phyloP scores from a whole-genome alignment of 2,888 invertebrate genomes.

The Eupithecia pulchellata region DNA sequence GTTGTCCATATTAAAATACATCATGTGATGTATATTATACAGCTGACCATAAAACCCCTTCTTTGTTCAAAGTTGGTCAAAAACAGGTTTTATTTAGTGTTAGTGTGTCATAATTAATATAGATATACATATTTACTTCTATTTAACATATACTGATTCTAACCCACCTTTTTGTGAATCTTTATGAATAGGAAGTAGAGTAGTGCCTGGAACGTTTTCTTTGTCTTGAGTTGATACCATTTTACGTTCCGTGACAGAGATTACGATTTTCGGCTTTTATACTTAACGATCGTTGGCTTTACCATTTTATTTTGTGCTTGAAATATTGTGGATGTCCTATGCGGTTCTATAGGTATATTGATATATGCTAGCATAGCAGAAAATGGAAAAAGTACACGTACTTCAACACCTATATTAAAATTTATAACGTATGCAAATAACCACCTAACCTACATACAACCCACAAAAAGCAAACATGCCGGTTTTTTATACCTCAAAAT shows the following conservation, averaged over 20 bases:
- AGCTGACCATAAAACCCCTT: too few species aligned
- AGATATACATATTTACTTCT: background rate
- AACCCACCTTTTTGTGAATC: background rate
- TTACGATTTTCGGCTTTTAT: constrained; percentile 72
- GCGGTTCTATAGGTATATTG: too few species aligned
- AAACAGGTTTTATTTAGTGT: too few species aligned
- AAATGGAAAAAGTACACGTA: background rate
- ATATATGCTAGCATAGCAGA: background rate
- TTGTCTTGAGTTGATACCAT: constrained; percentile 51
- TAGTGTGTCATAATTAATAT: too few species aligned
- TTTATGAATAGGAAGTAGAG: background rate
- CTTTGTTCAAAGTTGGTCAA: too few species aligned
- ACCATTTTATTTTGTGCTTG: constrained; percentile 12
- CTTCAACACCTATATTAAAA: background rate
- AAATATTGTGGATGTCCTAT: background rate
- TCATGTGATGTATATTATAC: too few species aligned
- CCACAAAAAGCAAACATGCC: background rate
- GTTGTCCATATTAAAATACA: too few species aligned
- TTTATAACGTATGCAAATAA: background rate
- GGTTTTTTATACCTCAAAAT: constrained; percentile 8
- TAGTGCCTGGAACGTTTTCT: constrained; percentile 23
- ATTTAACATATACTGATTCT: background rate
- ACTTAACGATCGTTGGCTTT: constrained; percentile 54
- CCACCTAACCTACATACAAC: constrained; percentile 1
- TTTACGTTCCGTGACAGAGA: constrained; percentile 62